Conservation (phyloP, 2,113 vertebrate genomes). For the Cichladusa arquata region DNA sequence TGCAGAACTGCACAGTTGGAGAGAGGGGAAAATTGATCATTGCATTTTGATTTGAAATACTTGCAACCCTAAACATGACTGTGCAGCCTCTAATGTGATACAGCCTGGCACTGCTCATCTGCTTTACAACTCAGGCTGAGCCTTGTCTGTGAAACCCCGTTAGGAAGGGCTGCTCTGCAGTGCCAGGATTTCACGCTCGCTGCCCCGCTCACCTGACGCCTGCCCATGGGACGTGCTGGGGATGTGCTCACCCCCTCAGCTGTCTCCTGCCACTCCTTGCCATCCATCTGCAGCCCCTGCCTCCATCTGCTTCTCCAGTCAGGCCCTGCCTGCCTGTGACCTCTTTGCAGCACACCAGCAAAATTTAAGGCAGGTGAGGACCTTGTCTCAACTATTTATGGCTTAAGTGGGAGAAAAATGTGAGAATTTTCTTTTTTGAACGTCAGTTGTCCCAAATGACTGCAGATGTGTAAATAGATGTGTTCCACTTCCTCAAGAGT, state of each 20-base stretch:
- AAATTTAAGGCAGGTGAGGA: conserved; percentile 65
- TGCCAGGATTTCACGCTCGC: neutral
- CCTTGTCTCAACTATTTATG: conserved; percentile 58
- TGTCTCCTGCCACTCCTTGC: neutral
- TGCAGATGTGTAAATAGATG: conserved; percentile 49
- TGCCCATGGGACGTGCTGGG: accelerated
- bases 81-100: neutral
- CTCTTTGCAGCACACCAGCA: neutral
- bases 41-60: conserved; percentile 2
- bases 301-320: conserved; percentile 3
- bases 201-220: neutral
- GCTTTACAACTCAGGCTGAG: neutral
- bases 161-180: neutral
- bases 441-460: neutral
- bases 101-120: neutral
- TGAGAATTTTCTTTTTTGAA: conserved; percentile 40
- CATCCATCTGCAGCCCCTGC: neutral
- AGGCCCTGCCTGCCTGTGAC: neutral
- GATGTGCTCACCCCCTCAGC: neutral
- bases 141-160: neutral
- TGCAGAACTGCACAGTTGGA: conserved; percentile 1
- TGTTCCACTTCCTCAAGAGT: conserved; percentile 17
- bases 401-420: conserved; percentile 31
- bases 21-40: neutral
- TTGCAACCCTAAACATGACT: neutral